Evolutionary conservation across 2,888 invertebrate species (phyloP).

Genomic region (Halocaridina rubra): DNA sequence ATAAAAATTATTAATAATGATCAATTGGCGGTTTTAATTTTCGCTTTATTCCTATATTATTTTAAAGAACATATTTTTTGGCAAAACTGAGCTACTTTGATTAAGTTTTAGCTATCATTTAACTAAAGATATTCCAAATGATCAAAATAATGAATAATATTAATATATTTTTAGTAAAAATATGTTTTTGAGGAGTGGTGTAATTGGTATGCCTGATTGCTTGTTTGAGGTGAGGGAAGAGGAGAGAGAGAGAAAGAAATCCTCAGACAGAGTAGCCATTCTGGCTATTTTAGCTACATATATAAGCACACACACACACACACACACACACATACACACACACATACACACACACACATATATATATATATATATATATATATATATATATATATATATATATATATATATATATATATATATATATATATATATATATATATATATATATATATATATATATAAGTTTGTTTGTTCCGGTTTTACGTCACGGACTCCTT

Average conservation of each 20-base stretch:
- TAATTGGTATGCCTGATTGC: slow-evolving; percentile 31
- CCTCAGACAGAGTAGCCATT: neutral
- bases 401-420: too few species aligned
- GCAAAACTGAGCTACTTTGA: neutral
- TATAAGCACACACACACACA: too few species aligned
- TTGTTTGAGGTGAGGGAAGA: slow-evolving; percentile 55
- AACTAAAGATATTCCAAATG: neutral
- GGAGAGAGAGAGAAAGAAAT: neutral
- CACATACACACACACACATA: too few species aligned
- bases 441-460: too few species aligned
- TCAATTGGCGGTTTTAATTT: slow-evolving; percentile 30
- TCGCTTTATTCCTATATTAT: slow-evolving; percentile 12
- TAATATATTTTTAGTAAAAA: neutral
- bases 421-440: too few species aligned
- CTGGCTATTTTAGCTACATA: too few species aligned
- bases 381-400: too few species aligned
- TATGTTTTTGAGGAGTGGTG: neutral
- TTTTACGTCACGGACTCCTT: too few species aligned
- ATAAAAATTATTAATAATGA: neutral
- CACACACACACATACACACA: too few species aligned
- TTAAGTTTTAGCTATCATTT: neutral
- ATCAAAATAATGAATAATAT: neutral
- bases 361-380: too few species aligned
- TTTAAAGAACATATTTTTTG: neutral
- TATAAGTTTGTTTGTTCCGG: too few species aligned